A percentile compares a stretch with the other conserved stretches of the same genome.
These are phyloP conservation scores for Hippopotamus amphibius DNA, from an alignment of 2,113 vertebrate species.

Conservation along the genomic window DNA sequence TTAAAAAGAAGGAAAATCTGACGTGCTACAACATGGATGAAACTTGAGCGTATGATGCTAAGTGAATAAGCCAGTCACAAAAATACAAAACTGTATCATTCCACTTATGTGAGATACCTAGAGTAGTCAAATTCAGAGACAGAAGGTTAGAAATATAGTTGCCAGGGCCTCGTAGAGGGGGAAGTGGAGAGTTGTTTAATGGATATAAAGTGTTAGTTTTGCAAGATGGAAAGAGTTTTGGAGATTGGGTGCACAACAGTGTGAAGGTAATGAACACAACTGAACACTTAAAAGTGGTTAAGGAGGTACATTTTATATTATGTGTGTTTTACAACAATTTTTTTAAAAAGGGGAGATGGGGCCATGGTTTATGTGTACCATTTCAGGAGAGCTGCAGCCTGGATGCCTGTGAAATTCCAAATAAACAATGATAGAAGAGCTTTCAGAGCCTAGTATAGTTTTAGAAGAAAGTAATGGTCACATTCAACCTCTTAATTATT, in stretches of 20 bases:
- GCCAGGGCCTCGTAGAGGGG: too few species aligned
- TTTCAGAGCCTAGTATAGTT: not conserved
- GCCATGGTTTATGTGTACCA: not conserved
- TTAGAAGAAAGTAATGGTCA: not conserved
- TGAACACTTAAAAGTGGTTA: not conserved
- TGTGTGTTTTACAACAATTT: not conserved
- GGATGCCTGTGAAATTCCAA: not conserved
- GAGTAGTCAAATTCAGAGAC: not conserved
- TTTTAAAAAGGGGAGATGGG: not conserved
- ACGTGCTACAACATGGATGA: not conserved
- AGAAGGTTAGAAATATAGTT: not conserved
- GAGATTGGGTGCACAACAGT: not conserved
- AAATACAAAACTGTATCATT: not conserved
- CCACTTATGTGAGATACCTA: not conserved
- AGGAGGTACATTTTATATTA: not conserved
- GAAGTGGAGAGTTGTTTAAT: not conserved
- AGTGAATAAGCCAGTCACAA: not conserved
- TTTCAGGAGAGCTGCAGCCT: not conserved
- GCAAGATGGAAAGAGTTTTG: not conserved
- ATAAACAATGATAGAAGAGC: not conserved
- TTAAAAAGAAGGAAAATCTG: not conserved
- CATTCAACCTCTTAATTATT: not conserved
- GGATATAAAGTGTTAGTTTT: not conserved
- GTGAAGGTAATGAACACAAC: not conserved
- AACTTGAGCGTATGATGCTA: not conserved